Percentiles rank a stretch among this genome's conserved stretches.
Conservation (phyloP, 2,888 invertebrate species). For the Troides aeacus region DNA sequence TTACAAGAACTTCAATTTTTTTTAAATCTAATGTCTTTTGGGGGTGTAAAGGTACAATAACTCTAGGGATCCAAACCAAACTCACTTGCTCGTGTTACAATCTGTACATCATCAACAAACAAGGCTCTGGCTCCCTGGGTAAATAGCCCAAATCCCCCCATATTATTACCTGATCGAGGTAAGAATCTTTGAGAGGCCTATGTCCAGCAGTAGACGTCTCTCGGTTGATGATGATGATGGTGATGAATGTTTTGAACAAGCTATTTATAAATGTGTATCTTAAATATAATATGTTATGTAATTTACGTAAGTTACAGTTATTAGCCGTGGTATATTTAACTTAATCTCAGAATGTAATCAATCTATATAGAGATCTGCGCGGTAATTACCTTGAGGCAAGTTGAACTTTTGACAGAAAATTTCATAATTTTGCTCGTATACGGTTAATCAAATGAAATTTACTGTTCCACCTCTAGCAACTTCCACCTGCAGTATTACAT, state of each 20-base stretch:
- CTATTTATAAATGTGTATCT: constrained; percentile 2
- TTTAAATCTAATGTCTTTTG: constrained; percentile 13
- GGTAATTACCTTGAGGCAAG: background rate
- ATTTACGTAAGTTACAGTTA: constrained; percentile 4
- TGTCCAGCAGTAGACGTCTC: too few species aligned
- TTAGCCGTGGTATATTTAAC: background rate
- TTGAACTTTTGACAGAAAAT: constrained; percentile 18
- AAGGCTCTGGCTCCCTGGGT: too few species aligned
- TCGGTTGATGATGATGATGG: too few species aligned
- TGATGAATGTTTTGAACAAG: background rate
- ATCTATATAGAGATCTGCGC: background rate
- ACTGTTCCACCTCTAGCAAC: constrained; percentile 11
- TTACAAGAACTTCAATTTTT: constrained; percentile 7
- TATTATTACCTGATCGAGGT: too few species aligned
- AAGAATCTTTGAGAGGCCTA: too few species aligned
- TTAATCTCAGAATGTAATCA: constrained; percentile 9
- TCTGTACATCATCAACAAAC: too few species aligned
- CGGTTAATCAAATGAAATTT: constrained; percentile 23
- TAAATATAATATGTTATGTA: constrained; percentile 1
- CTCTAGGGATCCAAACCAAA: too few species aligned
- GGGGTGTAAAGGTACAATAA: too few species aligned
- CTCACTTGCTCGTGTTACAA: too few species aligned
- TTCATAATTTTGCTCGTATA: constrained; percentile 23
- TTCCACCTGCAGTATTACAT: constrained; percentile 29
- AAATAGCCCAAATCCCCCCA: too few species aligned